A percentile compares a stretch with the other conserved stretches of the same genome.
Evolutionary conservation across 1,140 invertebrate genomes (phyloP).

Genomic region (Meteorus sp.): DNA sequence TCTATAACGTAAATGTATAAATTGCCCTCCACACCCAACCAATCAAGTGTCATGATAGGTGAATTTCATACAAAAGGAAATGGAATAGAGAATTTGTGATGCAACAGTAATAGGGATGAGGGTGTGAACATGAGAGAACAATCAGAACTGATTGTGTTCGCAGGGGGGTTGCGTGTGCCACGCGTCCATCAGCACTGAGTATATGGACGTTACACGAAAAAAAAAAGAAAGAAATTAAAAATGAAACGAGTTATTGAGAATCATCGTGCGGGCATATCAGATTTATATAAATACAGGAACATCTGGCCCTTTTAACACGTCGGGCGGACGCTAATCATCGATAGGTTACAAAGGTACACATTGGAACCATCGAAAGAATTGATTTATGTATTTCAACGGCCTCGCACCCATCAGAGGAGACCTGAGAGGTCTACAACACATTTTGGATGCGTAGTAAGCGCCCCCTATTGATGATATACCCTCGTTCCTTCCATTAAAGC

Average conservation of each 20-base stretch:
- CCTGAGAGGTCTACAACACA: neutral
- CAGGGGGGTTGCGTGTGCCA: conserved; percentile 29
- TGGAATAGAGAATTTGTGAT: neutral
- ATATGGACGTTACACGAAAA: neutral
- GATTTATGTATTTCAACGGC: conserved; percentile 30
- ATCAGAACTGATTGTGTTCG: conserved; percentile 14
- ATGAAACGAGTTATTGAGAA: conserved; percentile 33
- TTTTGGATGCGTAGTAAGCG: neutral
- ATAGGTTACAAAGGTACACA: conserved; percentile 34
- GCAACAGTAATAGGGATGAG: neutral
- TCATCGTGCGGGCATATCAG: conserved; percentile 23
- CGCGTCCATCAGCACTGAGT: conserved; percentile 21
- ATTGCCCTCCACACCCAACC: too few species aligned
- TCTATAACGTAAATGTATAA: too few species aligned
- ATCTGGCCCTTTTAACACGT: conserved; percentile 42
- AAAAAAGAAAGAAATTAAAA: neutral
- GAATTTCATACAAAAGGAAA: conserved; percentile 23
- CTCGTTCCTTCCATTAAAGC: neutral
- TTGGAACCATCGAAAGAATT: conserved; percentile 27
- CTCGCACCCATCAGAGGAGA: too few species aligned
- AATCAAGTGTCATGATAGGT: too few species aligned
- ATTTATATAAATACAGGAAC: conserved; percentile 29
- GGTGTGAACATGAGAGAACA: neutral
- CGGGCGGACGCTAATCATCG: conserved; percentile 43
- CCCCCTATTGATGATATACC: neutral